Evolutionary conservation across 2,888 invertebrate genomes (phyloP), one percentile per base, ranked within the genome.

Genomic region (Cantharis nigra): DNA sequence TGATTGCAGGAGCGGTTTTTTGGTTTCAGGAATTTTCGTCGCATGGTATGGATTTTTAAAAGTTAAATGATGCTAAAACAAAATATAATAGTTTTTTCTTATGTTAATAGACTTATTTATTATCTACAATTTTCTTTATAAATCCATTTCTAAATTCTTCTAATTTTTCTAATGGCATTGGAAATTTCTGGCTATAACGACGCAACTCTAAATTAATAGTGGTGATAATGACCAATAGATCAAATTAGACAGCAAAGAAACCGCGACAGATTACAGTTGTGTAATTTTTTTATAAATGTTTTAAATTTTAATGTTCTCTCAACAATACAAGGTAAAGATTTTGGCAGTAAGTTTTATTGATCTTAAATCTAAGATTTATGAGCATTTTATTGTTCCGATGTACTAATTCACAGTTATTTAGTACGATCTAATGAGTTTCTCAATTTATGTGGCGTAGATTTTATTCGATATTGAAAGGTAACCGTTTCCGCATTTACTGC

Each of bases 1-100:
- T 78, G n/a, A n/a, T 82, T 83, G 71, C 75, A 85, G 85, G 82
- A 75, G 83, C 33, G 80, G 83, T 18, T 72, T 83, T 10, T 74
- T 83, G 11, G 69, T 81, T 30, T 82, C 83, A 18, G 82, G 83
- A 20, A 76, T 79, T 20, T 30, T 83, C 49, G 71, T 84, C 16
- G 77, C 81, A 13, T 83, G 82, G 82, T 71, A 82, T 26, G 78
- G 81, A 9, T 81, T 80, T 78, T 76, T 75, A 9, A 79, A 80
- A 64, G 69, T 81, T 30, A 81, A 80, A 63, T 82, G 78, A 74
- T 78, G 73, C 26, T 70, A 63, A 18, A 23, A 26, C 11, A 20
- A 70, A 64, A 49, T 49, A 2, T 5, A n/a, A 20, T 20, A 20
- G 20, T n/a, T 49, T 16, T 49, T 49, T 33, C n/a, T 49, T 11